Evolutionary conservation across 2,113 vertebrate species (phyloP).

Genomic region (Phainopepla nitens): DNA sequence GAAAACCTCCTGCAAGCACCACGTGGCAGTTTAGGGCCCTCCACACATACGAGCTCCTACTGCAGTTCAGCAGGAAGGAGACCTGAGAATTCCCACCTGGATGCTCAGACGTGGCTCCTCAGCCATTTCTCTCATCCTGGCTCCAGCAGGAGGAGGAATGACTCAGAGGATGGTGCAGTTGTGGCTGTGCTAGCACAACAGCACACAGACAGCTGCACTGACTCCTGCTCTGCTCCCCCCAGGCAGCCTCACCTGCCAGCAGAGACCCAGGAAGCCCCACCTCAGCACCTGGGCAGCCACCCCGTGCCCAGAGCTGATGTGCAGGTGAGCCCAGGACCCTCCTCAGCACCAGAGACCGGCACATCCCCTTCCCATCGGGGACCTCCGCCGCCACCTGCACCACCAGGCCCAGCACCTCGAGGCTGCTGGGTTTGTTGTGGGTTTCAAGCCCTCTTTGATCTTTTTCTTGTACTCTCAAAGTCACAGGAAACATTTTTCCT

Average conservation of each 20-base stretch:
- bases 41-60: accelerated
- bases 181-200: neutral
- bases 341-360: neutral
- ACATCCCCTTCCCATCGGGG: accelerated
- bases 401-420: neutral
- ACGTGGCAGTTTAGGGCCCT: neutral
- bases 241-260: neutral
- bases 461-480: neutral
- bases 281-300: neutral
- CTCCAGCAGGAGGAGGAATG: neutral
- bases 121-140: neutral
- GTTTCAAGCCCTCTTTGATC: neutral
- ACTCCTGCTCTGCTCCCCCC: neutral
- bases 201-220: neutral
- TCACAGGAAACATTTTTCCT: neutral
- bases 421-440: neutral
- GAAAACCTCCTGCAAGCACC: neutral
- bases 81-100: neutral
- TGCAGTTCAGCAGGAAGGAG: neutral
- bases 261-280: neutral
- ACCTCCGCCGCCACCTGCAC: neutral
- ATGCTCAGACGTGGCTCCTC: accelerated
- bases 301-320: neutral
- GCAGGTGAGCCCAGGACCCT: accelerated
- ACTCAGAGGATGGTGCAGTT: neutral